Conservation (phyloP, 2,797 vertebrate species). For the Bufotes viridis region DNA sequence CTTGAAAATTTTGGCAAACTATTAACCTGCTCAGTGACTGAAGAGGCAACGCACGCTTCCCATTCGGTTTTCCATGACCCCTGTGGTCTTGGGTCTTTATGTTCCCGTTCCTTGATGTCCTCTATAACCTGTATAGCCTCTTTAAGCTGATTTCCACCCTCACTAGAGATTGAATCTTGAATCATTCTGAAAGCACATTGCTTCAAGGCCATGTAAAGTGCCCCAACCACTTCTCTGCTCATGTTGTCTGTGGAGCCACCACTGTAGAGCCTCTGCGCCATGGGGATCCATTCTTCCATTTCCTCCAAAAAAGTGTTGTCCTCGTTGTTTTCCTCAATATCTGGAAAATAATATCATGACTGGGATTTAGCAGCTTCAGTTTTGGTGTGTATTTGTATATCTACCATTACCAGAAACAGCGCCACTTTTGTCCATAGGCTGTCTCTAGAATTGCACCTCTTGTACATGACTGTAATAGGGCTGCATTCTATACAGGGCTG, state of each 20-base stretch:
- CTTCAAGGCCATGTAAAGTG: background rate
- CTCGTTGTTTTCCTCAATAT: background rate
- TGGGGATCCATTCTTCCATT: background rate
- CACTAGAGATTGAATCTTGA: background rate
- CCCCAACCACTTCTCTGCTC: background rate
- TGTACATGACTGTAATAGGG: no score
- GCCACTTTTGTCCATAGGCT: no score
- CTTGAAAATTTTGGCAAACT: background rate
- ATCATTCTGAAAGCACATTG: background rate
- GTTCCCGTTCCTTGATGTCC: background rate
- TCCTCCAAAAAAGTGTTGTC: background rate
- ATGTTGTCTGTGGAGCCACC: background rate
- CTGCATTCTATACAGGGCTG: no score
- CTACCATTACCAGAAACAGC: no score
- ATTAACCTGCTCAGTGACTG: background rate
- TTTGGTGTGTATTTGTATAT: background rate
- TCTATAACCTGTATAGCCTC: background rate
- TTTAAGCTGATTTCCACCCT: background rate
- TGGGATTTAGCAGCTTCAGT: background rate
- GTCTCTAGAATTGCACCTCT: no score
- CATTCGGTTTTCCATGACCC: background rate
- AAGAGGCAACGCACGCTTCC: background rate
- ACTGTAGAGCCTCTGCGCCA: background rate
- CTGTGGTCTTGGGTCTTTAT: background rate
- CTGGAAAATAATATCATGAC: background rate